Conservation (phyloP, 30 jellyfish, hydroid and myxozoan species). For the Turritopsis rubra region DNA sequence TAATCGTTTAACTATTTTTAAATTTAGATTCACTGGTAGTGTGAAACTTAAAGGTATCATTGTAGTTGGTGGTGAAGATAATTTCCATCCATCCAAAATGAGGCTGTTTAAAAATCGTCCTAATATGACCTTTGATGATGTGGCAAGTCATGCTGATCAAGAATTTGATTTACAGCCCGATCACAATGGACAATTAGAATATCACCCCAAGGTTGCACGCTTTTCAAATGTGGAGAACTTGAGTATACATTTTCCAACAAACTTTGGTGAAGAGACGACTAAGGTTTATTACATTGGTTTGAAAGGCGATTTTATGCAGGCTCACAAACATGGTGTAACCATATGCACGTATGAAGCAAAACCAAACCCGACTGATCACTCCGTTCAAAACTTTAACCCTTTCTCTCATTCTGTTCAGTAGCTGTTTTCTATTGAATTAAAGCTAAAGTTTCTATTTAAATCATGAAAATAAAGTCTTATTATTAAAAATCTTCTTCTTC, state of each 20-base stretch:
- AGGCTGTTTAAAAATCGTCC: slow-evolving; percentile 80
- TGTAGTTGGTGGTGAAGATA: slow-evolving; percentile 86
- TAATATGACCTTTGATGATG: slow-evolving; percentile 92
- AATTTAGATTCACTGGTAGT: slow-evolving; percentile 65
- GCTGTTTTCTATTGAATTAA: neutral
- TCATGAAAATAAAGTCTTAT: too few species aligned
- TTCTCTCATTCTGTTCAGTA: slow-evolving; percentile 9
- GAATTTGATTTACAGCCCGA: slow-evolving; percentile 84
- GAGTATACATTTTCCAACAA: slow-evolving; percentile 72
- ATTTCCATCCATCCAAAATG: slow-evolving; percentile 83
- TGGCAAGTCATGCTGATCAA: slow-evolving; percentile 64
- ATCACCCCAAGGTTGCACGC: slow-evolving; percentile 63
- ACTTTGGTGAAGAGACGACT: slow-evolving; percentile 79
- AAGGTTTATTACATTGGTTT: slow-evolving; percentile 77
- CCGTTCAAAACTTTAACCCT: slow-evolving; percentile 4
- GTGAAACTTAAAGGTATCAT: slow-evolving; percentile 77
- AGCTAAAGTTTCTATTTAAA: too few species aligned
- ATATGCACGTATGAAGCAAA: slow-evolving; percentile 89
- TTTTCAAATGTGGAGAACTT: slow-evolving; percentile 76
- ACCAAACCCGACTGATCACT: slow-evolving; percentile 92
- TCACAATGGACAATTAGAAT: slow-evolving; percentile 80
- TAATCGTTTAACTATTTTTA: neutral
- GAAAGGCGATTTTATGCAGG: slow-evolving; percentile 86
- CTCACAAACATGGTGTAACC: slow-evolving; percentile 97
- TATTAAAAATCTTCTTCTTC: too few species aligned